Conservation (phyloP, 2,113 vertebrate genomes). For the Fukomys damarensis region DNA sequence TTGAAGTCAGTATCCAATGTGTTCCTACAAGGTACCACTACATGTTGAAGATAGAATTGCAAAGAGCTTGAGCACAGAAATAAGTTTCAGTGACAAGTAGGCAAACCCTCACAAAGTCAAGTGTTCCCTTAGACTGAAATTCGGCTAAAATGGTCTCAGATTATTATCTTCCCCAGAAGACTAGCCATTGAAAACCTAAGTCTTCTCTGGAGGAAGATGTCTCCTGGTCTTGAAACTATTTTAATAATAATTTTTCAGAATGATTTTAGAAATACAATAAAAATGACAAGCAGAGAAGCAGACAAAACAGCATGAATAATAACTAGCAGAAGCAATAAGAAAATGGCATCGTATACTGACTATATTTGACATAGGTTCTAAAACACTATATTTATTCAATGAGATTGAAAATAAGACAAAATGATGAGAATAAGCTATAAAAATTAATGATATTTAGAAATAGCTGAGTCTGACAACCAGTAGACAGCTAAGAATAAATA, state of each 20-base stretch:
- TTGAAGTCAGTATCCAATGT: background rate
- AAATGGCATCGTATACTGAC: background rate
- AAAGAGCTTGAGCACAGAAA: background rate
- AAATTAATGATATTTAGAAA: background rate
- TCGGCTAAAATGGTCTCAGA: background rate
- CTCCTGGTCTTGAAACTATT: background rate
- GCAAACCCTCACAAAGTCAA: background rate
- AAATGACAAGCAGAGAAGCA: background rate
- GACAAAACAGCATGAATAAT: background rate
- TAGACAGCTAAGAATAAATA: background rate
- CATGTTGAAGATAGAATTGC: background rate
- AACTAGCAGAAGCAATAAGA: background rate
- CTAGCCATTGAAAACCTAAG: background rate
- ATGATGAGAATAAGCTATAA: background rate
- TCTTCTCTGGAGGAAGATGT: background rate
- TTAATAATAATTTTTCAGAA: background rate
- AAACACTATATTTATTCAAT: background rate
- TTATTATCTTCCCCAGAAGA: background rate
- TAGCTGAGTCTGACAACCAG: background rate
- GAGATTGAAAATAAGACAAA: background rate
- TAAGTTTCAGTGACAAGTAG: background rate
- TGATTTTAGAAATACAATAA: background rate
- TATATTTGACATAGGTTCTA: background rate
- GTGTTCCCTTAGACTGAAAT: background rate
- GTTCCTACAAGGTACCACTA: background rate